Evolutionary conservation across 2,797 vertebrate genomes (phyloP).

Genomic region (Luscinia megarhynchos): DNA sequence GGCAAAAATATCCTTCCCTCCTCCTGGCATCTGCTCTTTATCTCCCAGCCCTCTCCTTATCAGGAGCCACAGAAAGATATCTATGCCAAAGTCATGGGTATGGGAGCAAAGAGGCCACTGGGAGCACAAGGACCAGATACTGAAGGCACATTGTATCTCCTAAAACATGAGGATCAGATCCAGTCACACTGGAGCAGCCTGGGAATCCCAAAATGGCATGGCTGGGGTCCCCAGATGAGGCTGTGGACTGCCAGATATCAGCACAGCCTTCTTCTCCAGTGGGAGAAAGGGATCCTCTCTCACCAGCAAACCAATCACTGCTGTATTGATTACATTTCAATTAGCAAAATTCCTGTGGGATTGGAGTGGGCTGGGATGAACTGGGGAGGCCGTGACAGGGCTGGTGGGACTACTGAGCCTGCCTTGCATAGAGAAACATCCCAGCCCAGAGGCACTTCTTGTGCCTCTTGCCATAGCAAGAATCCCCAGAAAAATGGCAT

Average conservation of each 20-base stretch:
- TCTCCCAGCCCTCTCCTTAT: not conserved
- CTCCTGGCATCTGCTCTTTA: too few species aligned
- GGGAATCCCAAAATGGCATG: not conserved
- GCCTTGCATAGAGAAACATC: not conserved
- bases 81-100: rapidly evolving
- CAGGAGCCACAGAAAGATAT: not conserved
- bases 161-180: not conserved
- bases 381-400: not conserved
- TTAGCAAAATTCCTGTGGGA: not conserved
- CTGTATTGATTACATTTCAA: not conserved
- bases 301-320: not conserved
- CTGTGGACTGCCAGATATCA: rapidly evolving
- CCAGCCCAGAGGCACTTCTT: not conserved
- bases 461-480: not conserved
- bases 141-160: rapidly evolving
- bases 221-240: not conserved
- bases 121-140: rapidly evolving
- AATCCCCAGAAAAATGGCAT: not conserved
- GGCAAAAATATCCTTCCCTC: not conserved
- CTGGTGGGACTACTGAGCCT: not conserved
- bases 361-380: not conserved
- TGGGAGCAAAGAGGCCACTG: not conserved
- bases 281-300: not conserved
- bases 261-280: rapidly evolving
- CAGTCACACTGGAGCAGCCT: rapidly evolving